Base-by-base conservation (phyloP, 2,113 vertebrate genomes). In the Mus pahari region DNA sequence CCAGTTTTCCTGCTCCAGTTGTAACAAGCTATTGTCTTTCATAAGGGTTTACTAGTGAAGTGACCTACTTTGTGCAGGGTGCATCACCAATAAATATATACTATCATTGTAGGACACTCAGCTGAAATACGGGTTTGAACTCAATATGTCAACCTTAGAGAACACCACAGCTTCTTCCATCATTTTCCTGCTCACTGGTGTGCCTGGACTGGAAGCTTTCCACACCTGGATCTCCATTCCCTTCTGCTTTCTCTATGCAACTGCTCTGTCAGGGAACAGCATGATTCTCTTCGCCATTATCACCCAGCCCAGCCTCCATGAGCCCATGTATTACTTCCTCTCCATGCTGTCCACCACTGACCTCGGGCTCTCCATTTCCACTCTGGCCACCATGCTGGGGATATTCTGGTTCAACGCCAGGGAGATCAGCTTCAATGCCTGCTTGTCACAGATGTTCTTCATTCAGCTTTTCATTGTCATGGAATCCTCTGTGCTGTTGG, bases 321-420 rank as follows among this genome's bases (percentile, higher is more conserved):
- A 96, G n/a, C 97, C 97, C 73, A 96, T 96, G 97, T 98, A 96
- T 20, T 95, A 87, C 89, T 98, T 97, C 87, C 95, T 98, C 4
- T 95, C 95, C 66, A 94, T 97, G 95, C 55, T 98, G 58, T 92
- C 97, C 13, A 62, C 95, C 75, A 96, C 94, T 5, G 96, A 97
- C 66, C 93, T 97, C 0, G 68, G 96, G 12, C 50, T 97, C 8
- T 92, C 92, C 9, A 19, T 93, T 10, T 95, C 94, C 28, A 96
- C 95, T 0, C n/a, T 97, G 77, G 33, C 90, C 48, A 97, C 95
- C 48, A 82, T 95, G 58, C 31, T 97, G 90, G 79, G 94, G 4
- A 95, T 97, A 42, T 97, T 97, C 79, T 97, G 95, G 96, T 90
- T 97, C 83, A 78, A 97, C 55, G 45, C 78, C 60, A 79, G 84